These are phyloP conservation scores for Myotis planiceps DNA, from an alignment of 2,797 vertebrate species.

Conservation along the genomic window DNA sequence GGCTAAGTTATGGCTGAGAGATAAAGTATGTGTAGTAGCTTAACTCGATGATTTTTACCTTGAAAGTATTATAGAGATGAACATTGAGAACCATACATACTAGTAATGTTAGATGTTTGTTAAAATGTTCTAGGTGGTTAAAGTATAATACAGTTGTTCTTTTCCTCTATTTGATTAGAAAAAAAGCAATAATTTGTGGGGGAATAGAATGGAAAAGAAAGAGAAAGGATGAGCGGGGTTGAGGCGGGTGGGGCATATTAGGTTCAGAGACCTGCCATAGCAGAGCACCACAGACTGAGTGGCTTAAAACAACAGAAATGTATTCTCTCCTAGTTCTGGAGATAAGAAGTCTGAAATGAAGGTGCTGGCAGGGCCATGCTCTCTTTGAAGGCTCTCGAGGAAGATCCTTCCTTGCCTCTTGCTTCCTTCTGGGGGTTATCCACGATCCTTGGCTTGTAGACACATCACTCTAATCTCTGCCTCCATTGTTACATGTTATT, in stretches of 20 bases:
- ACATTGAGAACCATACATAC: background rate
- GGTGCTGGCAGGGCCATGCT: background rate
- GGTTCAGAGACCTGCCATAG: background rate
- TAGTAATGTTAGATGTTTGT: background rate
- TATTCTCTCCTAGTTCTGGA: background rate
- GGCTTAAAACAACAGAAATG: background rate
- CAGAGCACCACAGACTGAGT: background rate
- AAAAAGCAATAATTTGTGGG: background rate
- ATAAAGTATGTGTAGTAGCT: background rate
- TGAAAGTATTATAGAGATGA: constrained; percentile 16
- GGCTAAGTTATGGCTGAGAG: background rate
- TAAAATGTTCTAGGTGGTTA: background rate
- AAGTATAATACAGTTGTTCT: background rate
- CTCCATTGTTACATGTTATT: background rate
- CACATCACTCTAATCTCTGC: background rate
- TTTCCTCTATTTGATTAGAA: background rate
- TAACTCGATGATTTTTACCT: background rate
- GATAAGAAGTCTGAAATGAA: background rate
- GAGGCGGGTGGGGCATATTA: background rate
- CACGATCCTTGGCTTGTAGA: background rate
- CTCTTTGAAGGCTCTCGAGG: background rate
- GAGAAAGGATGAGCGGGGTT: background rate
- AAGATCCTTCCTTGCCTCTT: background rate
- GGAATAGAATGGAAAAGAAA: background rate
- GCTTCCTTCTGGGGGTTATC: background rate